A percentile compares a stretch with the other conserved stretches of the same genome.
Evolutionary conservation across 2,797 vertebrate species (phyloP).

Genomic region (Peromyscus eremicus): DNA sequence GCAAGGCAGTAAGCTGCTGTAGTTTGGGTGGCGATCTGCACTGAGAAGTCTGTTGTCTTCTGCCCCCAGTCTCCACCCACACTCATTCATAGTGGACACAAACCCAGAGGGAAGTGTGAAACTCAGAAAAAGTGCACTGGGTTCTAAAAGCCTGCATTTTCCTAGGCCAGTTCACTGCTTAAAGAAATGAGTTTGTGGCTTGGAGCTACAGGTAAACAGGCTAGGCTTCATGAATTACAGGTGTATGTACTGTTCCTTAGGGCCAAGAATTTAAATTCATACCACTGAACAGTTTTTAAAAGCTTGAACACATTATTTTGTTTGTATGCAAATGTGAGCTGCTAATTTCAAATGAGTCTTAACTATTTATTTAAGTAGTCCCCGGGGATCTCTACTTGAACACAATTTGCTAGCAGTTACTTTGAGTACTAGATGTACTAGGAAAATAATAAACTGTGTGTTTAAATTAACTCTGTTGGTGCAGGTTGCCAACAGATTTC

Average conservation of each 20-base stretch:
- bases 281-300: conserved; percentile 81
- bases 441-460: conserved; percentile 76
- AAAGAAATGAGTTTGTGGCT: conserved; percentile 79
- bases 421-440: conserved; percentile 69
- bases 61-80: background rate
- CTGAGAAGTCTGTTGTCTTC: fast-evolving
- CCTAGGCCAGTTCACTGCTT: conserved; percentile 62
- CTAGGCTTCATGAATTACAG: conserved; percentile 81
- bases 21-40: too few species aligned
- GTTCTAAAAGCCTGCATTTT: conserved; percentile 52
- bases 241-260: conserved; percentile 76
- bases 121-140: background rate
- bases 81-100: background rate
- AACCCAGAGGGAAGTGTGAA: background rate
- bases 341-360: conserved; percentile 82
- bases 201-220: conserved; percentile 78
- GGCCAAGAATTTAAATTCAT: conserved; percentile 80
- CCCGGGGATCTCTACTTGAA: conserved; percentile 76
- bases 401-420: conserved; percentile 81
- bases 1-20: background rate
- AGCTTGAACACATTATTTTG: conserved; percentile 80
- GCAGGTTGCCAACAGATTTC: conserved; percentile 33
- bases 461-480: conserved; percentile 77
- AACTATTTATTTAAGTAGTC: conserved; percentile 83
- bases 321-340: conserved; percentile 82